Percentiles rank a stretch among this genome's conserved stretches.
Conservation (phyloP, 2,113 vertebrate genomes). For the Psittacara wagleri region DNA sequence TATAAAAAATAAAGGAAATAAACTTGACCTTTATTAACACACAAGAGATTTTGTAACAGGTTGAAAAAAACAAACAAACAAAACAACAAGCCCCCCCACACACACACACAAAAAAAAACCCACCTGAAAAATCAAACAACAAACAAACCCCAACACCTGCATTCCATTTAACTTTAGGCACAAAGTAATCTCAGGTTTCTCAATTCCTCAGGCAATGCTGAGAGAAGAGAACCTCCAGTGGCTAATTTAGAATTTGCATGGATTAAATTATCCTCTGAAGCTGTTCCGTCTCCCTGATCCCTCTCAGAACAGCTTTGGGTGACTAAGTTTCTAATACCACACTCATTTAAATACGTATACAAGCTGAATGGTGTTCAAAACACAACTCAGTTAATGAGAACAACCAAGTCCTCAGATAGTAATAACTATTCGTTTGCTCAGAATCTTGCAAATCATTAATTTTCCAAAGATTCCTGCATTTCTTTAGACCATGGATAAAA, state of each 20-base stretch:
- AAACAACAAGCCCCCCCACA: neutral
- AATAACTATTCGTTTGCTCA: neutral
- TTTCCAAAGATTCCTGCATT: neutral
- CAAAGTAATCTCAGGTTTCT: neutral
- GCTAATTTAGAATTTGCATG: neutral
- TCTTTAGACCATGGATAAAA: neutral
- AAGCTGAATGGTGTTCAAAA: neutral
- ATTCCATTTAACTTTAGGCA: neutral
- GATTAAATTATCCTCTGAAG: neutral
- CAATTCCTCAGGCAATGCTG: neutral
- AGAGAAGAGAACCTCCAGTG: neutral
- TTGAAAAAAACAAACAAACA: neutral
- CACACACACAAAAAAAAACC: too few species aligned
- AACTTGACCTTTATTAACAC: neutral
- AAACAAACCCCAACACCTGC: neutral
- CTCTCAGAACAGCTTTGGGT: neutral
- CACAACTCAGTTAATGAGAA: neutral
- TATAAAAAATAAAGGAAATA: neutral
- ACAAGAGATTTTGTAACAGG: neutral
- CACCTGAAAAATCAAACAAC: neutral
- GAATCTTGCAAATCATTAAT: neutral
- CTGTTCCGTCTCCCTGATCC: neutral
- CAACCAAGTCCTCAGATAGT: neutral
- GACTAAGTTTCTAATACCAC: neutral
- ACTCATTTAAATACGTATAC: neutral